A percentile compares a stretch with the other conserved stretches of the same genome.
Evolutionary conservation across 1,140 invertebrate species (phyloP).

Genomic region (Schlechtendalia chinensis): DNA sequence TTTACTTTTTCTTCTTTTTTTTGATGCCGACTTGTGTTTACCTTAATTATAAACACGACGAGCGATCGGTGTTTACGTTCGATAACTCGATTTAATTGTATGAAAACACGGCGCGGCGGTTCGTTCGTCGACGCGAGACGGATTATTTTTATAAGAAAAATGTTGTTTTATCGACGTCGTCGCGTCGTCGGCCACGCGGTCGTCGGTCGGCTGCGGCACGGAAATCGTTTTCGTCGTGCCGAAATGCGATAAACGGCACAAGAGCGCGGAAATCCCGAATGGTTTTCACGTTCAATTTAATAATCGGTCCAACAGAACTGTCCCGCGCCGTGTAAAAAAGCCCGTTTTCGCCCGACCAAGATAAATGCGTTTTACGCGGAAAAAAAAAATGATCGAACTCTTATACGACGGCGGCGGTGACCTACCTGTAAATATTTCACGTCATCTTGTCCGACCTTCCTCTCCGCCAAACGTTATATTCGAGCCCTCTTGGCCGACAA

Average conservation of each 20-base stretch:
- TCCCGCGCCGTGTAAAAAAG: constrained; percentile 14
- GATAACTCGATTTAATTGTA: neutral
- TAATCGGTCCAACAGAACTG: constrained; percentile 25
- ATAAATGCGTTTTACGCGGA: constrained; percentile 41
- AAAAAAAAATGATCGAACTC: neutral
- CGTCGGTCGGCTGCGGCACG: neutral
- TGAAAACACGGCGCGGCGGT: no score
- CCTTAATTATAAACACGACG: neutral
- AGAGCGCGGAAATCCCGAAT: constrained; percentile 36
- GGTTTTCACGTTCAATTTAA: constrained; percentile 41
- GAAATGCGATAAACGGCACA: neutral
- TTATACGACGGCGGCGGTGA: neutral
- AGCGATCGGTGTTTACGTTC: neutral
- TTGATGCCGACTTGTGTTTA: neutral
- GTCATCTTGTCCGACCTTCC: neutral
- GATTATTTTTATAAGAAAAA: no score
- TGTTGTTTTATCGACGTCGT: neutral
- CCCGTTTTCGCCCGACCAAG: constrained; percentile 28
- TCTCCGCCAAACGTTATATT: neutral
- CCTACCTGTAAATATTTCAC: constrained; percentile 28
- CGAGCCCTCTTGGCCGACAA: neutral
- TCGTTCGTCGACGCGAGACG: no score
- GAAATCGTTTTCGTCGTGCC: neutral
- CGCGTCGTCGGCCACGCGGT: neutral
- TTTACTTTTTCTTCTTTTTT: no score